Evolutionary conservation across 2,113 vertebrate species (phyloP), one percentile per base, ranked within the genome.

Genomic region (Prietella phreatophila): DNA sequence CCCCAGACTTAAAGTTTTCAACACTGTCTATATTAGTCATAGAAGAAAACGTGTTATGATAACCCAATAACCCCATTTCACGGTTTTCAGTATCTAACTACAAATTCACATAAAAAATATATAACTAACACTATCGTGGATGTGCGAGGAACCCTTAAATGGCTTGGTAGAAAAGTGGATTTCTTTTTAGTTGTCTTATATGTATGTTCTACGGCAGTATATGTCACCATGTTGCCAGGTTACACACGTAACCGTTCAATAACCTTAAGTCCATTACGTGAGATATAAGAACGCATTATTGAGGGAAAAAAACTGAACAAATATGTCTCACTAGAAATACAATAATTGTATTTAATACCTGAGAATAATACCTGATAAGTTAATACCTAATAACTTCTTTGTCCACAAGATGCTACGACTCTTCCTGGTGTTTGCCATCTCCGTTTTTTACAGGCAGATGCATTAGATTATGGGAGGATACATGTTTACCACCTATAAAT

Each of bases 1-100:
- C 19, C n/a, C 30, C 14, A 78, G 71, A 78, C 80, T 81, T 85
- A 42, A 86, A 86, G 55, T 58, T 63, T 67, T 79, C 19, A 86
- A 78, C 58, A 27, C 60, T 55, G 14, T 58, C 10, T 81, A 8
- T 55, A 79, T 79, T 17, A 53, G 47, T 17, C 25, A 75, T 22
- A 17, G 5, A 36, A 17, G 33, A 61, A 53, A 53, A 53, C 3
- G 9, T 33, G 9, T 1, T 20, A 10, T 0, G 17, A 58, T 36
- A 22, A 58, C 30, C 78, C 50, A 3, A 33, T 81, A 58, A 58
- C 6, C 79, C 30, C 8, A 33, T 56, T 81, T 56, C 13, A 20
- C n/a, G 11, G 19, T 33, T 8, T 56, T 56, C 1, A 17, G 25
- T 55, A 53, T 55, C 76, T 47, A 20, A 20, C 9, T 20, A 3